Conservation (phyloP, 2,113 vertebrate species). For the Brachirus orientalis region DNA sequence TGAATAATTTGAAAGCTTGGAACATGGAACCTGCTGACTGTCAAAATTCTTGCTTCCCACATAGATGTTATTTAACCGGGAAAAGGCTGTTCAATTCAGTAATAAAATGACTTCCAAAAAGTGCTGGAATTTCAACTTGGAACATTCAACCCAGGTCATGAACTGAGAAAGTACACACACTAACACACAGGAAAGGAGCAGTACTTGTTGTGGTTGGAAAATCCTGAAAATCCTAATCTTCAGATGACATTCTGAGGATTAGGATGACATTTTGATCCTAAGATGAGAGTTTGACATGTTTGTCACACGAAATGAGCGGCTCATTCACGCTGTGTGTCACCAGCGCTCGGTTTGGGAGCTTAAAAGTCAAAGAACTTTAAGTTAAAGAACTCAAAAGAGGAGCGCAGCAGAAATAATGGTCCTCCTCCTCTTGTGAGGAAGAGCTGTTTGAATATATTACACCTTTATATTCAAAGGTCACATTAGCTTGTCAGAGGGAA, state of each 20-base stretch:
- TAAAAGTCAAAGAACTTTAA: no score
- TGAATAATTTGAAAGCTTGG: no score
- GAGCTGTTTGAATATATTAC: slow-evolving; percentile 9
- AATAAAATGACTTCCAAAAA: slow-evolving; percentile 1
- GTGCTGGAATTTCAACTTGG: not conserved
- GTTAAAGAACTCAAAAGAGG: no score
- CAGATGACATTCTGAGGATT: no score
- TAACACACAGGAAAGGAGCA: not conserved
- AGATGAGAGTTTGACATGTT: slow-evolving; percentile 14
- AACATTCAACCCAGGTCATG: no score
- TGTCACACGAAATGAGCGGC: not conserved
- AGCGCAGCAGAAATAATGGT: not conserved
- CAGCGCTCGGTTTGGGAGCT: slow-evolving; percentile 12
- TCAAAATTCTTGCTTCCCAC: no score
- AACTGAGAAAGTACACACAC: no score
- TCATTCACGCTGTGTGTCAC: slow-evolving; percentile 6
- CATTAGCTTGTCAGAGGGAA: slow-evolving; percentile 11
- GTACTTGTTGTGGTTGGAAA: not conserved
- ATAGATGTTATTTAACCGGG: no score
- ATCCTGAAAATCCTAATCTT: not conserved
- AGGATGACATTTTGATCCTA: slow-evolving; percentile 10
- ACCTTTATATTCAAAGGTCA: slow-evolving; percentile 3
- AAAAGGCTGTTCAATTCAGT: not conserved
- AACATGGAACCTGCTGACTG: no score
- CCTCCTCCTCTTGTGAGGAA: not conserved